These are phyloP conservation scores for Teleopsis dalmanni DNA, from an alignment of 1,140 invertebrate genomes.

Conservation along the genomic window DNA sequence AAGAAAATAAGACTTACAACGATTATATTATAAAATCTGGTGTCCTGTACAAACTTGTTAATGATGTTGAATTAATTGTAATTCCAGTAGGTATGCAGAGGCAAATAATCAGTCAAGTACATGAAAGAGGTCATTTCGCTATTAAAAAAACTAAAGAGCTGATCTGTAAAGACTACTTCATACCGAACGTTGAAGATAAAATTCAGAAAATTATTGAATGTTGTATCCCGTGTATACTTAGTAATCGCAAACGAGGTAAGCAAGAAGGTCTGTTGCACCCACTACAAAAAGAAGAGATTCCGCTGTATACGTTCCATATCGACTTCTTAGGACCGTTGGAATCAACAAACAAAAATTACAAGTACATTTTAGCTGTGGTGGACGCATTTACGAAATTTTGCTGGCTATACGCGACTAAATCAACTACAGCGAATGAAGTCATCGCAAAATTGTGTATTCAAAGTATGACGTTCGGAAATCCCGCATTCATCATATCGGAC, in stretches of 20 bases:
- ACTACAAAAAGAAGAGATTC: slow-evolving; percentile 25
- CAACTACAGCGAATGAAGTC: slow-evolving; percentile 5
- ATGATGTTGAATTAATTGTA: slow-evolving; percentile 20
- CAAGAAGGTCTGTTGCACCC: slow-evolving; percentile 35
- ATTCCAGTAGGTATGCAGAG: slow-evolving; percentile 26
- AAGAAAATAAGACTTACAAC: neutral
- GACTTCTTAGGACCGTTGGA: slow-evolving; percentile 32
- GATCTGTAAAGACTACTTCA: slow-evolving; percentile 42
- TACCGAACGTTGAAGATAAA: slow-evolving; percentile 32
- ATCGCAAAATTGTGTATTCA: slow-evolving; percentile 18
- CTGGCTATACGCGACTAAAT: slow-evolving; percentile 28
- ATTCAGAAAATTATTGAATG: slow-evolving; percentile 27
- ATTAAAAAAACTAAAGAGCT: slow-evolving; percentile 16
- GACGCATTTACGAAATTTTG: slow-evolving; percentile 44
- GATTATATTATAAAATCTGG: slow-evolving; percentile 10
- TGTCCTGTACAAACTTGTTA: slow-evolving; percentile 22
- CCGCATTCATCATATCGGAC: slow-evolving; percentile 33
- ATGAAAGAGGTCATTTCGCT: slow-evolving; percentile 12
- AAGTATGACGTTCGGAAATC: slow-evolving; percentile 32
- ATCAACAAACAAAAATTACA: slow-evolving; percentile 40
- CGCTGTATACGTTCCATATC: slow-evolving; percentile 21
- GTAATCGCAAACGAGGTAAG: slow-evolving; percentile 31
- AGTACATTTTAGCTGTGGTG: slow-evolving; percentile 38
- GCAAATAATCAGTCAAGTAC: slow-evolving; percentile 28
- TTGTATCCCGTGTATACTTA: slow-evolving; percentile 34